Percentiles rank a stretch among this genome's conserved stretches.
phyloP scores from a whole-genome alignment of 1,140 invertebrate genomes.

The Lepeophtheirus salmonis region DNA sequence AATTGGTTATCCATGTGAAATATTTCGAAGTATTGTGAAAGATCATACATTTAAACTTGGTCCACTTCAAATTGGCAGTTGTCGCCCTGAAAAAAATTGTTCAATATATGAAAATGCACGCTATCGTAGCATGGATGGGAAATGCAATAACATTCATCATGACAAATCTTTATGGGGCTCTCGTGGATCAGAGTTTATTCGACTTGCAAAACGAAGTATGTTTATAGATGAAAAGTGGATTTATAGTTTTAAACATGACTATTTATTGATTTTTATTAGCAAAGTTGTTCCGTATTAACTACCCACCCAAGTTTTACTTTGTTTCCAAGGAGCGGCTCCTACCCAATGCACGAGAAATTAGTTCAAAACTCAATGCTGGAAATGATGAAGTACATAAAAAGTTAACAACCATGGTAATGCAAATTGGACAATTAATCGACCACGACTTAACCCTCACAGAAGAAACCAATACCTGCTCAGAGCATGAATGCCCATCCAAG shows the following conservation, averaged over 20 bases:
- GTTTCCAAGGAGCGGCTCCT: conserved; percentile 26
- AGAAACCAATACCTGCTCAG: not conserved
- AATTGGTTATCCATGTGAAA: not conserved
- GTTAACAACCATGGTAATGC: conserved; percentile 43
- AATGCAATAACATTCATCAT: conserved; percentile 32
- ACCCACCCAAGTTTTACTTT: not conserved
- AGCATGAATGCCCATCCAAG: not conserved
- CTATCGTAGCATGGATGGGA: conserved; percentile 31
- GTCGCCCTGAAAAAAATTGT: not conserved
- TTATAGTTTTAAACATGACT: too few species aligned
- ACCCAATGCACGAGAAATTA: conserved; percentile 51
- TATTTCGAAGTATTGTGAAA: not conserved
- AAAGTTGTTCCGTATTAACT: not conserved
- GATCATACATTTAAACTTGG: not conserved
- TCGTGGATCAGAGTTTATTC: not conserved
- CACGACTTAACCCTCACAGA: conserved; percentile 38
- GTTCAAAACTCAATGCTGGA: conserved; percentile 30
- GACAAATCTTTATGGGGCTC: not conserved
- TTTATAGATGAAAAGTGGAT: too few species aligned
- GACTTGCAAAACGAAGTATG: not conserved
- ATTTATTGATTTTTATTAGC: not conserved
- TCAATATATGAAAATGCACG: conserved; percentile 17
- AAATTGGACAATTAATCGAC: conserved; percentile 60
- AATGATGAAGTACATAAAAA: conserved; percentile 20
- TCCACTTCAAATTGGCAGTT: not conserved